Percentiles rank a stretch among this genome's conserved stretches.
phyloP scores from a whole-genome alignment of 2,113 vertebrate genomes.

The Lophura nycthemera region DNA sequence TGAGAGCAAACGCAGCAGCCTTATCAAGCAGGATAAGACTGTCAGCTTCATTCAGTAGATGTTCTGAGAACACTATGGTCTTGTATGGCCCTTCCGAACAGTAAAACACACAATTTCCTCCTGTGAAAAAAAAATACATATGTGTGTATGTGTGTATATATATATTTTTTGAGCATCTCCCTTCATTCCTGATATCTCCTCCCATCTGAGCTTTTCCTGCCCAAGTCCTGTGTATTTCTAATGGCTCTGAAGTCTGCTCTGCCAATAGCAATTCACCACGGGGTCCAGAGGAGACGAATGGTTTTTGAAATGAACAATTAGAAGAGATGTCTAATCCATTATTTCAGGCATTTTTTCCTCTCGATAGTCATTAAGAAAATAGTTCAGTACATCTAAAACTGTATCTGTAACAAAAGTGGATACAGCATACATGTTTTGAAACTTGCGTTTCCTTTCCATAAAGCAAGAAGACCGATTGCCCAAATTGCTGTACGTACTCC shows the following conservation, averaged over 20 bases:
- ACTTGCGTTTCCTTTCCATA: background rate
- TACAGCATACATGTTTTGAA: background rate
- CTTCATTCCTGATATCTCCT: background rate
- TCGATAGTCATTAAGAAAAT: conserved; percentile 50
- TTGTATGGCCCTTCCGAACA: background rate
- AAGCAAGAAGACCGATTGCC: background rate
- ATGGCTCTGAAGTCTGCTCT: background rate
- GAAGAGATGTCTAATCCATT: conserved; percentile 23
- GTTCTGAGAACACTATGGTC: background rate
- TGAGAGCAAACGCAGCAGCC: background rate
- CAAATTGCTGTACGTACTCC: background rate
- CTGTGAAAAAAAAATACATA: background rate
- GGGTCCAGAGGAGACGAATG: conserved; percentile 6
- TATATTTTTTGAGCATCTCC: background rate
- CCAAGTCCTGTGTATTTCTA: background rate
- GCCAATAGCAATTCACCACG: background rate
- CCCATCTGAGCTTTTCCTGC: background rate
- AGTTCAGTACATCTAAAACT: conserved; percentile 16
- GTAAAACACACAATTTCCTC: background rate
- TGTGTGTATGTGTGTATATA: no score
- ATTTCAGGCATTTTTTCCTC: background rate
- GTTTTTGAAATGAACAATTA: background rate
- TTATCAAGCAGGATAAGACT: background rate
- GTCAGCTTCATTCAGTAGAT: background rate
- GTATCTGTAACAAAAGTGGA: background rate